Evolutionary conservation across 2,888 invertebrate genomes (phyloP).

Genomic region (Drosophila mayaguana): DNA sequence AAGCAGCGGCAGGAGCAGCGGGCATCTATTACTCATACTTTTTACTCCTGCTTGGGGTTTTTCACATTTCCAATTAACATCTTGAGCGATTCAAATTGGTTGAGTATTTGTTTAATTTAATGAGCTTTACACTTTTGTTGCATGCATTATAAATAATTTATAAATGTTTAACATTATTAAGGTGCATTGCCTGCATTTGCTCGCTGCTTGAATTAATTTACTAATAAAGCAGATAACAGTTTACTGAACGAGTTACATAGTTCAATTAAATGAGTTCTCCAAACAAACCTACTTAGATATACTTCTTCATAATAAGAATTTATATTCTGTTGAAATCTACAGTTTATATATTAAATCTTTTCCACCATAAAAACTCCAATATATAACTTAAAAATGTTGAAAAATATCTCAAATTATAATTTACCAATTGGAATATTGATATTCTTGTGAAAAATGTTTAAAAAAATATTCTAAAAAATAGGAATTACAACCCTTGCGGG

Average conservation of each 20-base stretch:
- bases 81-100: slow-evolving; percentile 34
- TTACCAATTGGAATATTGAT: neutral
- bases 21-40: slow-evolving; percentile 11
- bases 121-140: slow-evolving; percentile 35
- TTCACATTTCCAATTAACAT: slow-evolving; percentile 57
- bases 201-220: too few relatives aligned
- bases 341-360: too few relatives aligned
- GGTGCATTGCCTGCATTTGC: neutral
- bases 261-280: too few relatives aligned
- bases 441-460: neutral
- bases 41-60: slow-evolving; percentile 4
- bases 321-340: too few relatives aligned
- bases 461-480: neutral
- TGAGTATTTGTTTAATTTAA: slow-evolving; percentile 60
- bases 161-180: neutral
- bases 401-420: neutral
- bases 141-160: slow-evolving; percentile 5
- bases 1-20: neutral
- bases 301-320: too few relatives aligned
- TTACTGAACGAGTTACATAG: too few relatives aligned
- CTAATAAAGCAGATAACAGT: too few relatives aligned
- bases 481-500: slow-evolving; percentile 85
- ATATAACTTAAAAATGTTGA: neutral
- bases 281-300: too few relatives aligned
- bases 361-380: neutral